A percentile compares a stretch with the other conserved stretches of the same genome.
phyloP scores from a whole-genome alignment of 2,888 invertebrate genomes.

The Dolichomitus sp. region DNA sequence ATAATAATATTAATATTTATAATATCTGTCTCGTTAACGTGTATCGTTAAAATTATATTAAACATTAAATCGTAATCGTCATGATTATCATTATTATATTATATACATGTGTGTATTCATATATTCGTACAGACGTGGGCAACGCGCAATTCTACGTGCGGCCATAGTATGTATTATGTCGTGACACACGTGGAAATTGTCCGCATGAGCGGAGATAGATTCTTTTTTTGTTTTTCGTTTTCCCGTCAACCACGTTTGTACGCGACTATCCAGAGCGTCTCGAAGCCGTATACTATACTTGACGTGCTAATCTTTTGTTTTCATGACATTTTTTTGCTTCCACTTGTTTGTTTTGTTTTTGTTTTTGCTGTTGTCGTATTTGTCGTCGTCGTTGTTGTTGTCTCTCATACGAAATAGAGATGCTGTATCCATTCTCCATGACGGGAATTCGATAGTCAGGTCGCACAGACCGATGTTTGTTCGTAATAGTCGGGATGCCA shows the following conservation, averaged over 20 bases:
- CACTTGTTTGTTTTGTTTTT: conserved; percentile 22
- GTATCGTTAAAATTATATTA: conserved; percentile 79
- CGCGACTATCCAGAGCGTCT: conserved; percentile 19
- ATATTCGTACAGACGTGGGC: conserved; percentile 70
- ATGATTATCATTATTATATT: conserved; percentile 74
- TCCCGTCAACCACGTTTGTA: conserved; percentile 67
- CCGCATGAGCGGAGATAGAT: conserved; percentile 29
- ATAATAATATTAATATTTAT: conserved; percentile 76
- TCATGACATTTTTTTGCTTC: conserved; percentile 48
- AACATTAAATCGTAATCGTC: conserved; percentile 78
- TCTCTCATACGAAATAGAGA: conserved; percentile 13
- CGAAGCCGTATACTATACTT: conserved; percentile 63
- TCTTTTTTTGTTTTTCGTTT: neutral
- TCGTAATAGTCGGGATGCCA: conserved; percentile 14
- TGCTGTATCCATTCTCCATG: conserved; percentile 20
- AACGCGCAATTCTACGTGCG: conserved; percentile 17
- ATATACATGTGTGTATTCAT: conserved; percentile 77
- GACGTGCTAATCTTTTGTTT: conserved; percentile 68
- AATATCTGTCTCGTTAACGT: conserved; percentile 74
- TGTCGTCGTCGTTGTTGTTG: conserved; percentile 2
- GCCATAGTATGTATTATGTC: neutral
- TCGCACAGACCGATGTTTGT: conserved; percentile 12
- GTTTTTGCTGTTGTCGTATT: conserved; percentile 1
- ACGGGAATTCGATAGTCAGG: neutral
- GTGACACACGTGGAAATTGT: neutral